Percentiles rank a stretch among this genome's conserved stretches.
Evolutionary conservation across 2,113 vertebrate genomes (phyloP).

Genomic region (Cettia cetti): DNA sequence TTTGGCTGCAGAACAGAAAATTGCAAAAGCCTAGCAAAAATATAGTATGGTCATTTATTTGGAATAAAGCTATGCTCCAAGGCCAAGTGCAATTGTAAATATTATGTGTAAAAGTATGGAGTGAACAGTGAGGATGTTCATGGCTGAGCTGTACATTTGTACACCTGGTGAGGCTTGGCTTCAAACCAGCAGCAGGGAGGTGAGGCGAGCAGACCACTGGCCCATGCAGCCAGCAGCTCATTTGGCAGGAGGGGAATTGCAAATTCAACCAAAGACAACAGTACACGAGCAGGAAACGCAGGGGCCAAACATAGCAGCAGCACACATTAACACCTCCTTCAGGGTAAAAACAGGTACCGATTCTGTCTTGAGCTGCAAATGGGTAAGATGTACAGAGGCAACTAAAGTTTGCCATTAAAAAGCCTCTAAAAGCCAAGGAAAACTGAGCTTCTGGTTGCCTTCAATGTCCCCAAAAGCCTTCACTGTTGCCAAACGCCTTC

Average conservation of each 20-base stretch:
- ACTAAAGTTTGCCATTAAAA: background rate
- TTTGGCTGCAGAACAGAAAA: slow-evolving; percentile 1
- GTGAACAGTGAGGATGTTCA: background rate
- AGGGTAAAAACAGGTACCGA: background rate
- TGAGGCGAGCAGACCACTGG: background rate
- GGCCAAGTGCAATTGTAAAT: slow-evolving; percentile 11
- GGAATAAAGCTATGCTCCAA: background rate
- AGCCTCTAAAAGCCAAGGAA: background rate
- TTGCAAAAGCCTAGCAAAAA: background rate
- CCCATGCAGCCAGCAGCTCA: background rate
- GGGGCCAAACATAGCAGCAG: background rate
- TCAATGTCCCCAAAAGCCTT: background rate
- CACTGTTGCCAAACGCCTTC: background rate
- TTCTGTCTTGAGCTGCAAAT: background rate
- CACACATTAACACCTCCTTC: background rate
- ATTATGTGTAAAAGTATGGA: background rate
- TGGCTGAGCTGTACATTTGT: background rate
- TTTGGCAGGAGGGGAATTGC: background rate
- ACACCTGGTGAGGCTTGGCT: slow-evolving; percentile 3
- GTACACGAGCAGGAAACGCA: rapidly evolving
- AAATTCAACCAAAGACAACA: background rate
- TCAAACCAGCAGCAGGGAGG: background rate
- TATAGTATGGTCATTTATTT: background rate
- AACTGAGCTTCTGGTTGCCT: background rate
- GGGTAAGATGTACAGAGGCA: background rate